phyloP scores from a whole-genome alignment of 2,797 vertebrate species.

The Dryobates pubescens region DNA sequence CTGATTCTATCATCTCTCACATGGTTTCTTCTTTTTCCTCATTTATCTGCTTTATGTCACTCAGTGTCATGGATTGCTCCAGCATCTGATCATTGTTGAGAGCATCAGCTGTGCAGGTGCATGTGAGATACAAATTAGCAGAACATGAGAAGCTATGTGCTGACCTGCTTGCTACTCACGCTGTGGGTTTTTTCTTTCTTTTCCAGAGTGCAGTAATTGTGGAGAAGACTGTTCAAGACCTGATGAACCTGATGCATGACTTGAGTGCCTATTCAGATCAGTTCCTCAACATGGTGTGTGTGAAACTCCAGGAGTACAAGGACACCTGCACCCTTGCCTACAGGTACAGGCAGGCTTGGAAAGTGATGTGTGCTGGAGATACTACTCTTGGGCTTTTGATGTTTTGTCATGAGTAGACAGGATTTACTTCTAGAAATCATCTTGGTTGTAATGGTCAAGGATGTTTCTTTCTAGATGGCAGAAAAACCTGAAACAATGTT shows the following conservation, averaged over 20 bases:
- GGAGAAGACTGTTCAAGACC: constrained; percentile 97
- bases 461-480: neutral
- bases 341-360: constrained; percentile 80
- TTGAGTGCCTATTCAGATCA: constrained; percentile 96
- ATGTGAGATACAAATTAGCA: neutral
- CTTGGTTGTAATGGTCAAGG: neutral
- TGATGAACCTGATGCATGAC: constrained; percentile 96
- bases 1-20: neutral
- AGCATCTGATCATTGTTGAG: fast-evolving
- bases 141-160: neutral
- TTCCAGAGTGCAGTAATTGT: constrained; percentile 93
- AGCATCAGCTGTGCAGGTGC: neutral
- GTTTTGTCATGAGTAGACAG: fast-evolving
- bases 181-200: neutral
- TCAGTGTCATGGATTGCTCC: fast-evolving
- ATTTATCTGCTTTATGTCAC: fast-evolving
- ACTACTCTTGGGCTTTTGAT: neutral
- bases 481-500: neutral
- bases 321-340: constrained; percentile 92
- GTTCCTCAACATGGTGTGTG: constrained; percentile 98
- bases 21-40: neutral
- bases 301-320: constrained; percentile 97
- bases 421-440: neutral
- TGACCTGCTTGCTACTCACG: fast-evolving
- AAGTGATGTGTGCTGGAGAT: fast-evolving